These are phyloP conservation scores for Carabus problematicus DNA, from an alignment of 2,888 invertebrate genomes.

Conservation along the genomic window DNA sequence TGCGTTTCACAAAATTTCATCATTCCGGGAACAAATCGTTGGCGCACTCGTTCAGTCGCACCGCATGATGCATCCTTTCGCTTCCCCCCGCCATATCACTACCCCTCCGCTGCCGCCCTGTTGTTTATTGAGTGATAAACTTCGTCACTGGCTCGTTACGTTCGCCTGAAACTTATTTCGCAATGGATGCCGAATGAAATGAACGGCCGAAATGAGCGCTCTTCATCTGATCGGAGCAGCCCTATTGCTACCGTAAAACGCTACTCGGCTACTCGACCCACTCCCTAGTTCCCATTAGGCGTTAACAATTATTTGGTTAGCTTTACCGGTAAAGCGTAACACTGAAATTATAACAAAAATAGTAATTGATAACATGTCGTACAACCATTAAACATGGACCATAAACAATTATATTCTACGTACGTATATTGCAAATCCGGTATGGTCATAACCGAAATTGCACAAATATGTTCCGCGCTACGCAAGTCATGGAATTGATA, in stretches of 20 bases:
- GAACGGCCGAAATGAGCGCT: slow-evolving; percentile 36
- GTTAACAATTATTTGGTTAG: no score
- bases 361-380: no score
- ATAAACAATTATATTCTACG: no score
- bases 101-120: slow-evolving; percentile 20
- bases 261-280: neutral
- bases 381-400: no score
- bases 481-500: no score
- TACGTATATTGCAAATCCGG: no score
- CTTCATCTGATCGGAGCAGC: slow-evolving; percentile 11
- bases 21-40: slow-evolving; percentile 34
- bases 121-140: slow-evolving; percentile 60
- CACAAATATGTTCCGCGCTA: no score
- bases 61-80: neutral
- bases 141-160: slow-evolving; percentile 57
- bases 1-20: slow-evolving; percentile 43
- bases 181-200: slow-evolving; percentile 50
- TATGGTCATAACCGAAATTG: no score
- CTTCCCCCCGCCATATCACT: slow-evolving; percentile 7
- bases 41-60: slow-evolving; percentile 18
- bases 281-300: neutral
- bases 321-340: no score
- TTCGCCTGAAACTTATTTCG: slow-evolving; percentile 56
- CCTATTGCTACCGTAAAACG: slow-evolving; percentile 2
- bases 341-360: no score